Conservation (phyloP, 2,888 invertebrate species). For the Synanthedon myopaeformis region DNA sequence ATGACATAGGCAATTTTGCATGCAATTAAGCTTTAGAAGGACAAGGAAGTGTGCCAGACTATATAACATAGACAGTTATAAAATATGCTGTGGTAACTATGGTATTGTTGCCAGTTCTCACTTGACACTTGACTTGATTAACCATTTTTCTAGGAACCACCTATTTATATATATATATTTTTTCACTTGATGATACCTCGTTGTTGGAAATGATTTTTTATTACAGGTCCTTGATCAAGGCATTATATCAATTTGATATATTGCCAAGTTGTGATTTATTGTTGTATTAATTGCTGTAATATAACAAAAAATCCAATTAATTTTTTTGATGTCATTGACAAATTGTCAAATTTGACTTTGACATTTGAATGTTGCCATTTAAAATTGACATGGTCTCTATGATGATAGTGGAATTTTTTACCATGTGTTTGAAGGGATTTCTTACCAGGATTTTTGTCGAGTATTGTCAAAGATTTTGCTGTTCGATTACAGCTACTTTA, state of each 20-base stretch:
- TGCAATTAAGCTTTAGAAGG: conserved; percentile 57
- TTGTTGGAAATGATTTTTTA: too few relatives aligned
- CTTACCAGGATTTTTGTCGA: conserved; percentile 58
- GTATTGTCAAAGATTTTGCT: conserved; percentile 38
- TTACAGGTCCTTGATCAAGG: conserved; percentile 24
- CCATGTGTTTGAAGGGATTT: conserved; percentile 21
- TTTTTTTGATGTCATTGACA: neutral
- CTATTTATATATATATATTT: neutral
- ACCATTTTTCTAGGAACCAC: conserved; percentile 3
- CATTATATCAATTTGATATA: conserved; percentile 16
- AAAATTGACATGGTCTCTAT: conserved; percentile 16
- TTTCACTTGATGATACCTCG: neutral
- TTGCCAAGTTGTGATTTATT: neutral
- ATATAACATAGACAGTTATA: conserved; percentile 13
- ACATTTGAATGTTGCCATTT: conserved; percentile 13
- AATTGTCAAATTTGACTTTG: neutral
- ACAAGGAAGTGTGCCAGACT: conserved; percentile 55
- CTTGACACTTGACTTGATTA: conserved; percentile 8
- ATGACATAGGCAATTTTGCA: conserved; percentile 39
- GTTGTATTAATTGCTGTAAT: neutral
- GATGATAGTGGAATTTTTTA: conserved; percentile 26
- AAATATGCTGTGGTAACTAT: conserved; percentile 11
- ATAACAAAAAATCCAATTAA: neutral
- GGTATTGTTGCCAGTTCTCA: neutral
- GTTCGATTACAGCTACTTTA: conserved; percentile 31